Base-by-base conservation (phyloP, 2,797 vertebrate genomes). In the Allenopithecus nigroviridis region DNA sequence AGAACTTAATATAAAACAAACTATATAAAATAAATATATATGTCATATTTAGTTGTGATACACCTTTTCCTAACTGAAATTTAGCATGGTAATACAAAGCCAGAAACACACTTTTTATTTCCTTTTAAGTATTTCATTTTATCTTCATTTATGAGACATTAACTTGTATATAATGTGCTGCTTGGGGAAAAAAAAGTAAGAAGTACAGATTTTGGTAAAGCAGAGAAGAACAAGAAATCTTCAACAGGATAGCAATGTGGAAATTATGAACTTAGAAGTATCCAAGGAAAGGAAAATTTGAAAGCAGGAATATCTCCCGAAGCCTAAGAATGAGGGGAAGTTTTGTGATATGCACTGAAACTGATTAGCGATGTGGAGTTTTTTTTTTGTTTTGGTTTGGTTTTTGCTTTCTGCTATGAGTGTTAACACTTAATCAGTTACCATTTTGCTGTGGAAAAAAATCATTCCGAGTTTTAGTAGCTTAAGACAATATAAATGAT, bases 61-160 rank as follows among this genome's bases (percentile, higher is more conserved):
- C n/a, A 30, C 1, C 8, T 50, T 86, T 89, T 89, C 85, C 16
- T 78, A n/a, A 19, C 5, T 16, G 39, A 50, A 72, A 10, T 79
- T 96, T 61, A 78, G 8, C 8, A 81, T 59, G 26, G 9, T 55
- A 46, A 43, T 48, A 21, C 12, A 59, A 87, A 33, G 4, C 0
- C 19, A 79, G 22, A 12, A 64, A 6, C 16, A 2, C 9, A 83
- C 1, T 39, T 55, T 68, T 57, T 48, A 68, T 80, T 89, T 96
- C 74, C 33, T 41, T 61, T 14, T 68, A 70, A 64, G 79, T 94
- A 84, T 94, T 95, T 91, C 81, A 61, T 21, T 48, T 97, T 87
- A 26, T 48, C n/a, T 94, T 78, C 46, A 89, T 21, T 64, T 97
- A 57, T 21, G 68, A 26, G 6, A 19, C 12, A 64, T 89, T 75